Evolutionary conservation across 2,113 vertebrate species (phyloP).

Genomic region (Ceyx cyanopectus): DNA sequence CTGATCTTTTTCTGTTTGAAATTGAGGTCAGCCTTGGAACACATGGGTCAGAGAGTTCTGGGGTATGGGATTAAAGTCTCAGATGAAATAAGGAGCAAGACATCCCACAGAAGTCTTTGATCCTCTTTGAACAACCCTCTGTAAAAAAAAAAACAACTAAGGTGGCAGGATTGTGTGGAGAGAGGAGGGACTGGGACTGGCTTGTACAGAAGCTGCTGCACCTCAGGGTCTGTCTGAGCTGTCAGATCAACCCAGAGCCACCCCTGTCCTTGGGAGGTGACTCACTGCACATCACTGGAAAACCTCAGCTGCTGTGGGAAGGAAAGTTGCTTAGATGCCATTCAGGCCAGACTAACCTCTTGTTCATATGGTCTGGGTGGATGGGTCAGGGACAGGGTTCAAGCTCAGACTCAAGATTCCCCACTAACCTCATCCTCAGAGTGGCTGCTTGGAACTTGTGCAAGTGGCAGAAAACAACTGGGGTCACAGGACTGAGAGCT

Average conservation of each 20-base stretch:
- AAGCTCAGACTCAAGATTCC: background rate
- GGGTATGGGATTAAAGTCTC: background rate
- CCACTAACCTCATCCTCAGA: background rate
- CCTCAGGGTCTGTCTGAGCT: background rate
- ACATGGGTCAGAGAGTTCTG: background rate
- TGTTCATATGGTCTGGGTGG: background rate
- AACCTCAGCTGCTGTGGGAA: background rate
- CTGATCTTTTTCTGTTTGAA: conserved; percentile 1
- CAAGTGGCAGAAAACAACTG: background rate
- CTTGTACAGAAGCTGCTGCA: background rate
- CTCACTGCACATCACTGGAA: background rate
- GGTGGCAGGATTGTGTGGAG: background rate
- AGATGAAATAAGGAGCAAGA: background rate
- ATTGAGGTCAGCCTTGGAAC: background rate
- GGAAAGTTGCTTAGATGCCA: background rate
- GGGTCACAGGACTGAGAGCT: background rate
- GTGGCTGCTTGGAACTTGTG: background rate
- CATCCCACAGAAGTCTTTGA: background rate
- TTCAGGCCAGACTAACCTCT: background rate
- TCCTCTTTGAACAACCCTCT: background rate
- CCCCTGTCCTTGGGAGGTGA: background rate
- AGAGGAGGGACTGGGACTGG: background rate
- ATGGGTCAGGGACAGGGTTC: background rate
- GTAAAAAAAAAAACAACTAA: background rate
- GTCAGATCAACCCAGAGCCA: background rate